phyloP scores from a whole-genome alignment of 2,888 invertebrate species.

The Eristalis arbustorum region DNA sequence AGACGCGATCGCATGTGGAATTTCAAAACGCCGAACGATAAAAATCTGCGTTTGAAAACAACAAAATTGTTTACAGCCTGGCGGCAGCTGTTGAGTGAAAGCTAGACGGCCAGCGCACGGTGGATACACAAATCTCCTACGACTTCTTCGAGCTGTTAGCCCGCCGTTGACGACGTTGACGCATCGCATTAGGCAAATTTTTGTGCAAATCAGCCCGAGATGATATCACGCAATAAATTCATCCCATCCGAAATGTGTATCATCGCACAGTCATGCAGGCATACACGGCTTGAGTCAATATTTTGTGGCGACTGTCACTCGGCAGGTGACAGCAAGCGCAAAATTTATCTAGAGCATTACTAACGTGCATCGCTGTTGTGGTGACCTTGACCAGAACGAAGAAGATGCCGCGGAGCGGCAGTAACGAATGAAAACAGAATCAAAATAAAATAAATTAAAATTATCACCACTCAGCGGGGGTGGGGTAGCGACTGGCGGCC shows the following conservation, averaged over 20 bases:
- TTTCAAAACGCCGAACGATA: not conserved
- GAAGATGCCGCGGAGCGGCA: not conserved
- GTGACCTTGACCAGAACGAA: not conserved
- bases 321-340: not conserved
- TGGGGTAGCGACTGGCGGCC: not conserved
- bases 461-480: not conserved
- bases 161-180: not conserved
- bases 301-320: not conserved
- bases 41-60: not conserved
- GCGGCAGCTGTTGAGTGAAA: not conserved
- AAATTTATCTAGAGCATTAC: not conserved
- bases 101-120: not conserved
- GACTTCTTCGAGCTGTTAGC: too few species aligned
- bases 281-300: not conserved
- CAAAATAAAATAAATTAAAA: not conserved
- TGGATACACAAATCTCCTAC: too few species aligned
- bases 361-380: not conserved
- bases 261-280: not conserved
- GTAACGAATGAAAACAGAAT: not conserved
- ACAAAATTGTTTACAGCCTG: not conserved
- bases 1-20: not conserved
- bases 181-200: not conserved
- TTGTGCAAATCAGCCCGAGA: not conserved
- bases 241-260: not conserved
- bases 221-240: not conserved